A percentile compares a stretch with the other conserved stretches of the same genome.
Conservation (phyloP, 1,140 invertebrate genomes). For the Trachelipus rathkii region DNA sequence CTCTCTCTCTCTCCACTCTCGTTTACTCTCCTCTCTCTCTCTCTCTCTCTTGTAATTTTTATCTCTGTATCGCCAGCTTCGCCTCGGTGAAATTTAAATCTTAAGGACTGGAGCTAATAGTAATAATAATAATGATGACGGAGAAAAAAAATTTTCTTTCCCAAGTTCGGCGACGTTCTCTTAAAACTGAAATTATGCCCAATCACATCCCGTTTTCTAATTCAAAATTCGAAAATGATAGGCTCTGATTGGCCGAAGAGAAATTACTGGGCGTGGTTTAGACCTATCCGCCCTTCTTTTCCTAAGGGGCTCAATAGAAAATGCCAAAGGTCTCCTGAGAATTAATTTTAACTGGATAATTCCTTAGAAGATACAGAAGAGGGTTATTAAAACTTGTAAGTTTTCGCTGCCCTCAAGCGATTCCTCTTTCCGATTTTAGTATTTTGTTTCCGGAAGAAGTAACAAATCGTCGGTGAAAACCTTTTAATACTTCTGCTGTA, state of each 20-base stretch:
- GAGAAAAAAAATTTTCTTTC: too few relatives aligned
- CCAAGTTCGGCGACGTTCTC: neutral
- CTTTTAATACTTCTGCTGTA: neutral
- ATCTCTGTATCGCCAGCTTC: conserved; percentile 8
- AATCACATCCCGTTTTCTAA: neutral
- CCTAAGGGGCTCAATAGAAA: neutral
- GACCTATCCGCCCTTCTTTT: neutral
- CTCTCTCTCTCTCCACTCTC: too few relatives aligned
- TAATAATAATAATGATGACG: too few relatives aligned
- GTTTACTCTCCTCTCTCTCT: neutral
- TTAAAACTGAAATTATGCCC: neutral
- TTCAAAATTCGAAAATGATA: neutral
- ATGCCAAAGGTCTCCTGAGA: neutral
- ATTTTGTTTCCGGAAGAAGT: neutral
- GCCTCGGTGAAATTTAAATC: conserved; percentile 5
- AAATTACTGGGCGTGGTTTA: neutral
- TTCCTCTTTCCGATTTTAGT: too few relatives aligned
- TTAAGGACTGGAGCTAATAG: neutral
- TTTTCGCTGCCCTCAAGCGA: too few relatives aligned
- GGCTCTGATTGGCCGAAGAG: neutral
- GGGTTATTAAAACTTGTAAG: too few relatives aligned
- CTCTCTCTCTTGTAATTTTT: neutral
- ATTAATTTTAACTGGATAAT: neutral
- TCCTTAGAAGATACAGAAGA: neutral
- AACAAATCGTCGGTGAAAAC: neutral